Percentiles rank a stretch among this genome's conserved stretches.
These are phyloP conservation scores for Sycophila sp. DNA, from an alignment of 1,140 invertebrate genomes.

Conservation along the genomic window DNA sequence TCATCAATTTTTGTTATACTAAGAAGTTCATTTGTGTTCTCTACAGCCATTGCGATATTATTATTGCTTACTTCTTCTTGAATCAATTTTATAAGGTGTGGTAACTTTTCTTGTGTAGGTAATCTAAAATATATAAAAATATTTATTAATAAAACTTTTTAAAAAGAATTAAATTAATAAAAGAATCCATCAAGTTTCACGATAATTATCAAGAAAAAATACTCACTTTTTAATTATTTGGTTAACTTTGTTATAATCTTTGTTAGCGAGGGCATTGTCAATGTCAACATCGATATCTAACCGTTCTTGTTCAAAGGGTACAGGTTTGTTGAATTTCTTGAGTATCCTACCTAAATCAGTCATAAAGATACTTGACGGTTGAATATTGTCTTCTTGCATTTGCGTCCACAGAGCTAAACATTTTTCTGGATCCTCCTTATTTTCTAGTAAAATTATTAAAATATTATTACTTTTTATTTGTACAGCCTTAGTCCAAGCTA, in stretches of 20 bases:
- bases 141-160: too few species aligned
- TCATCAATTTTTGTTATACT: too few species aligned
- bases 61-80: background rate
- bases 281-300: background rate
- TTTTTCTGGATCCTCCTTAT: slow-evolving; percentile 76
- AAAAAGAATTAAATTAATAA: too few species aligned
- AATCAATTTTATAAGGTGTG: too few species aligned
- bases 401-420: slow-evolving; percentile 80
- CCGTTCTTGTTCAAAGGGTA: slow-evolving; percentile 65
- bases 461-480: background rate
- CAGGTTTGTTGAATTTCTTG: slow-evolving; percentile 69
- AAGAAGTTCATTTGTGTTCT: too few species aligned
- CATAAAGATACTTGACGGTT: slow-evolving; percentile 77
- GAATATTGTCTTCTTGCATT: slow-evolving; percentile 83
- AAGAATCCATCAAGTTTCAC: too few species aligned
- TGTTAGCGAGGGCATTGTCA: too few species aligned
- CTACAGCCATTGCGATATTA: background rate
- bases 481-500: background rate
- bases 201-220: too few species aligned
- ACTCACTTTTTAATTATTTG: background rate
- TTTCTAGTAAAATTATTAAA: slow-evolving; percentile 52
- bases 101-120: too few species aligned
- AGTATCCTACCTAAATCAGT: slow-evolving; percentile 73
- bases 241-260: background rate
- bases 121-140: background rate